Evolutionary conservation across 1,140 invertebrate genomes (phyloP).

Genomic region (Drosophila setifemur): DNA sequence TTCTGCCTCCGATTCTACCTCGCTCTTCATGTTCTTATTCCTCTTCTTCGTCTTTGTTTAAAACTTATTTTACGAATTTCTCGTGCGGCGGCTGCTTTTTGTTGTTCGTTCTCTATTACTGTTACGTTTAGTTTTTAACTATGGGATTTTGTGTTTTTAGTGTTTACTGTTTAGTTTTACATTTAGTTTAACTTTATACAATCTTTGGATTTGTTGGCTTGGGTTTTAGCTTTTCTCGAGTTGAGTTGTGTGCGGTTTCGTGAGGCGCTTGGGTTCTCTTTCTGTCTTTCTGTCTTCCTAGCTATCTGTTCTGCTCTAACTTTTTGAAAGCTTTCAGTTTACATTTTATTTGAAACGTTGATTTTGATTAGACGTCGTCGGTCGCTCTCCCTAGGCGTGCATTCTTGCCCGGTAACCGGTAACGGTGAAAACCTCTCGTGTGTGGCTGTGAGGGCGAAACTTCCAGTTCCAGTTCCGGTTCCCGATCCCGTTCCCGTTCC

Average conservation of each 20-base stretch:
- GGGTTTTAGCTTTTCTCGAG: slow-evolving; percentile 8
- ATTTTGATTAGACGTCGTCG: slow-evolving; percentile 75
- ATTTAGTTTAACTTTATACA: slow-evolving; percentile 53
- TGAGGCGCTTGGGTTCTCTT: slow-evolving; percentile 56
- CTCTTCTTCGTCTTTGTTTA: slow-evolving; percentile 13
- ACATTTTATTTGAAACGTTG: slow-evolving; percentile 75
- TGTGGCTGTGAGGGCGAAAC: slow-evolving; percentile 5
- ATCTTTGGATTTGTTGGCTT: slow-evolving; percentile 30
- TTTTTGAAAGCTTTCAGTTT: slow-evolving; percentile 75
- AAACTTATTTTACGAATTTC: slow-evolving; percentile 42
- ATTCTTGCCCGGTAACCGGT: slow-evolving; percentile 1
- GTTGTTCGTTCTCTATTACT: neutral
- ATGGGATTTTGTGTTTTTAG: too few species aligned
- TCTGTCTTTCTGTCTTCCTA: neutral
- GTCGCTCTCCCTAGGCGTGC: slow-evolving; percentile 41
- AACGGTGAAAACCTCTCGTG: neutral
- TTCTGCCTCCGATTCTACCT: too few species aligned
- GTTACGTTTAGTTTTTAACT: neutral
- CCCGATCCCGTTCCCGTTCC: slow-evolving; percentile 1
- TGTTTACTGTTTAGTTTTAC: slow-evolving; percentile 13
- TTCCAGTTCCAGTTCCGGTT: slow-evolving; percentile 3
- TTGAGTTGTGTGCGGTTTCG: slow-evolving; percentile 20
- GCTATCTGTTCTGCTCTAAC: slow-evolving; percentile 27
- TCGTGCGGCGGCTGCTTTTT: slow-evolving; percentile 23
- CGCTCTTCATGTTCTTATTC: neutral